Percentiles rank a stretch among this genome's conserved stretches.
Conservation (phyloP, 2,797 vertebrate genomes). For the Brachyalestes nurse region DNA sequence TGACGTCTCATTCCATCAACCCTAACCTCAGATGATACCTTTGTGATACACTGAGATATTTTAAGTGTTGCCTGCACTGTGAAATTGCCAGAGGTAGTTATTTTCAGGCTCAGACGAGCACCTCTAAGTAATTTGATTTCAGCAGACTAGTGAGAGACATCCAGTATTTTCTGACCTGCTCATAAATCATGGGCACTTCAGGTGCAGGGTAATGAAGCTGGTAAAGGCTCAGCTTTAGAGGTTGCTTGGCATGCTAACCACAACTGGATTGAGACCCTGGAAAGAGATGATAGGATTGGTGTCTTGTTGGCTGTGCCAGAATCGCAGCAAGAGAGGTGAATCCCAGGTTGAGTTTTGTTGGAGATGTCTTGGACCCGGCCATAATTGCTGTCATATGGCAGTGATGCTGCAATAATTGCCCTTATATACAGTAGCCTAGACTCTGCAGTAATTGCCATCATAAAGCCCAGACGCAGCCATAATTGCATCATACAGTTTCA, state of each 20-base stretch:
- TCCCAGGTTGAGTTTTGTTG: background rate
- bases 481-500: conserved; percentile 34
- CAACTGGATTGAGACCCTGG: background rate
- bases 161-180: conserved; percentile 49
- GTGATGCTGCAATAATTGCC: conserved; percentile 8
- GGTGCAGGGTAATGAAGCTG: conserved; percentile 46
- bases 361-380: background rate
- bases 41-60: conserved; percentile 14
- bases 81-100: conserved; percentile 64
- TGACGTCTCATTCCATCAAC: conserved; percentile 34
- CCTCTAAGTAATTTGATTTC: conserved; percentile 65
- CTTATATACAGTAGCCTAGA: conserved; percentile 13
- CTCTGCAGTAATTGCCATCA: conserved; percentile 19
- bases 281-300: background rate
- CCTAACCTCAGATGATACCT: conserved; percentile 23
- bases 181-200: conserved; percentile 61
- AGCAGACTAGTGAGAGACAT: conserved; percentile 57
- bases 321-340: background rate
- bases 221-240: conserved; percentile 37
- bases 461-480: conserved; percentile 18
- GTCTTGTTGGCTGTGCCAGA: background rate
- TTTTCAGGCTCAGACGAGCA: conserved; percentile 66
- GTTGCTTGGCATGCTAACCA: conserved; percentile 30
- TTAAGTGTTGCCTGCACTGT: conserved; percentile 36
- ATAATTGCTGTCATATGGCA: conserved; percentile 20